Percentiles rank a stretch among this genome's conserved stretches.
phyloP scores from a whole-genome alignment of 2,797 vertebrate species.

The Loris lydekkerianus region DNA sequence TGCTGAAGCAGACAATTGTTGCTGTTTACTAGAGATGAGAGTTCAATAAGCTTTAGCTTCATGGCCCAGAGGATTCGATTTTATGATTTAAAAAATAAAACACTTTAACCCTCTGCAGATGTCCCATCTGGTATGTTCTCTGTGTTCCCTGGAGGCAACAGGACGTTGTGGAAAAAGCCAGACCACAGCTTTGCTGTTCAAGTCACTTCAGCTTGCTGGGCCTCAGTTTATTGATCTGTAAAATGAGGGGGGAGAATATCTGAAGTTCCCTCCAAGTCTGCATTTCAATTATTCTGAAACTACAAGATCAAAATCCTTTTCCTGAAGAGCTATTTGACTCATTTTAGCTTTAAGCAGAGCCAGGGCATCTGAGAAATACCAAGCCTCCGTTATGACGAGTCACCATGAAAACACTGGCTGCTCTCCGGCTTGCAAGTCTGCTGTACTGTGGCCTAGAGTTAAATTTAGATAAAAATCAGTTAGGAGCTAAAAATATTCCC shows the following conservation, averaged over 20 bases:
- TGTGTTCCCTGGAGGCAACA: background rate
- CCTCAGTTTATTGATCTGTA: conserved; percentile 17
- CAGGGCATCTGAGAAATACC: conserved; percentile 63
- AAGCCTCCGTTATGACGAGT: conserved; percentile 55
- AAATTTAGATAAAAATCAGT: conserved; percentile 83
- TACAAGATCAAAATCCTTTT: background rate
- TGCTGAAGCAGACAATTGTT: background rate
- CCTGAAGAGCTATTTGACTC: conserved; percentile 19
- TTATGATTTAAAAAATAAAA: conserved; percentile 26
- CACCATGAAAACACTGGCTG: conserved; percentile 75
- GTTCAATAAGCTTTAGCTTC: background rate
- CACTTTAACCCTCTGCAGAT: background rate
- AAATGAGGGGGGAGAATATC: background rate
- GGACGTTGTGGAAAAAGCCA: background rate
- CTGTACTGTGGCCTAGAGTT: conserved; percentile 66
- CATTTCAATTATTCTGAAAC: background rate
- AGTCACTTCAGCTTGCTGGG: background rate
- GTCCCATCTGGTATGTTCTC: background rate
- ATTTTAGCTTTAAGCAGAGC: conserved; percentile 46
- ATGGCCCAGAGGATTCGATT: background rate
- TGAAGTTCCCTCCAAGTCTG: background rate
- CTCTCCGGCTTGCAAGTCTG: background rate
- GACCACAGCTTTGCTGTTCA: background rate
- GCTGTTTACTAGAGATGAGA: background rate
- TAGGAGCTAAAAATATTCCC: conserved; percentile 74